Base-by-base conservation (phyloP, 2,797 vertebrate genomes). In the Sciaenops ocellatus region DNA sequence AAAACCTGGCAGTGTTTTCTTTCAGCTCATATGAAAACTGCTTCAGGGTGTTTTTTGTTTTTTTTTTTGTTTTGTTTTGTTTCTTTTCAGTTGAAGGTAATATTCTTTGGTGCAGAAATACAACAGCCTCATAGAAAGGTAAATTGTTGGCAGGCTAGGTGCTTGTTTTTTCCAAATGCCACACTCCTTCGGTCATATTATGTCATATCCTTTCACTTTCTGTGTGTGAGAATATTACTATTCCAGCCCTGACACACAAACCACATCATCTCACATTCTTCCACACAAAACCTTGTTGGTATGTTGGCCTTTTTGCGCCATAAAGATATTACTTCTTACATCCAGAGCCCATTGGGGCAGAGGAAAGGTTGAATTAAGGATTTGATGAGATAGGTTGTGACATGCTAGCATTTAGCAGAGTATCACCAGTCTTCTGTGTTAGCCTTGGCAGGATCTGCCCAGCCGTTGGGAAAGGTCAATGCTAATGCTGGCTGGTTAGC, bases 321-420 rank as follows among this genome's bases (percentile, higher is more conserved):
- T 71, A 79, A 80, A 79, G 82, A 84, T 87, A 87, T 87, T 87
- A 82, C 82, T 89, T 86, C 83, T 83, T 87, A 80, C 84, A 87
- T 59, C 67, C 67, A 11, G 52, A 73, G 82, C 70, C 70, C 73
- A 73, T 11, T 76, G 80, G 80, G 76, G 75, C 75, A 76, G 47
- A 73, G 64, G 77, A 85, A 89, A 89, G 86, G 86, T 89, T 88
- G 87, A 82, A 87, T 90, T 85, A 84, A 80, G 68, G 54, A 66
- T 91, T 85, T 91, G 91, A 91, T 86, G 78, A 88, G 82, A 92
- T 91, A 20, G 79, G 74, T 77, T 91, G 74, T 91, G 92, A 92
- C 91, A 89, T 80, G 77, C 79, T 81, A 87, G 82, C 90, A 91
- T 93, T 92, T 89, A 91, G 82, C 68, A 22, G 80, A 65, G 74